Conservation (phyloP, 1,140 invertebrate species). For the Venturia canescens region DNA sequence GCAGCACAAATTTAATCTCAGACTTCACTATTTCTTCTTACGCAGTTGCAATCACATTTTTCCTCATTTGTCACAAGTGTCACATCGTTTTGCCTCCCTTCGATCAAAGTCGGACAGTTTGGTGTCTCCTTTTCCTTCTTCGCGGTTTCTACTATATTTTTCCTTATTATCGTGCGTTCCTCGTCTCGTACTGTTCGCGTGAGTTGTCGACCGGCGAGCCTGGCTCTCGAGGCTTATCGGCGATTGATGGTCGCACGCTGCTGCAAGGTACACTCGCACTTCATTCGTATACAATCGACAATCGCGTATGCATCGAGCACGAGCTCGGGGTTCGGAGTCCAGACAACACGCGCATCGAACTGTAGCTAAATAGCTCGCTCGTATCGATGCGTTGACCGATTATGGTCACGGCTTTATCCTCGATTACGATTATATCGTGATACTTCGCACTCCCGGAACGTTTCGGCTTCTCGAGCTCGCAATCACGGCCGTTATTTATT, state of each 20-base stretch:
- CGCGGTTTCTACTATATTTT: no score
- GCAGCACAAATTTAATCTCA: neutral
- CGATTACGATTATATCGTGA: neutral
- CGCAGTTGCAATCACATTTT: neutral
- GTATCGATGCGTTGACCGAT: neutral
- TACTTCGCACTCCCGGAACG: no score
- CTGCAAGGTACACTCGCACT: neutral
- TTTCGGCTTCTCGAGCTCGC: no score
- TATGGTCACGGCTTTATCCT: neutral
- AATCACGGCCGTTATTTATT: no score
- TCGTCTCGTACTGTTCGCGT: neutral
- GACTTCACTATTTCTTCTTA: neutral
- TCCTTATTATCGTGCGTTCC: constrained; percentile 37
- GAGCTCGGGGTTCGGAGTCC: constrained; percentile 14
- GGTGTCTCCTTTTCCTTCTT: neutral
- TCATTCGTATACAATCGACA: neutral
- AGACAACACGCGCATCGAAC: neutral
- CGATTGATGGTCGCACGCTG: constrained; percentile 7
- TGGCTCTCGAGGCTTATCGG: constrained; percentile 1
- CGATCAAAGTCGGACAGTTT: neutral
- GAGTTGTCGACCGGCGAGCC: neutral
- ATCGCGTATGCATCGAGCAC: neutral
- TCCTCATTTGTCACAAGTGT: neutral
- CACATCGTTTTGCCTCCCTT: neutral
- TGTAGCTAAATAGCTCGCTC: neutral